A percentile compares a stretch with the other conserved stretches of the same genome.
phyloP scores from a whole-genome alignment of 2,888 invertebrate species.

The Parelbella ahira region DNA sequence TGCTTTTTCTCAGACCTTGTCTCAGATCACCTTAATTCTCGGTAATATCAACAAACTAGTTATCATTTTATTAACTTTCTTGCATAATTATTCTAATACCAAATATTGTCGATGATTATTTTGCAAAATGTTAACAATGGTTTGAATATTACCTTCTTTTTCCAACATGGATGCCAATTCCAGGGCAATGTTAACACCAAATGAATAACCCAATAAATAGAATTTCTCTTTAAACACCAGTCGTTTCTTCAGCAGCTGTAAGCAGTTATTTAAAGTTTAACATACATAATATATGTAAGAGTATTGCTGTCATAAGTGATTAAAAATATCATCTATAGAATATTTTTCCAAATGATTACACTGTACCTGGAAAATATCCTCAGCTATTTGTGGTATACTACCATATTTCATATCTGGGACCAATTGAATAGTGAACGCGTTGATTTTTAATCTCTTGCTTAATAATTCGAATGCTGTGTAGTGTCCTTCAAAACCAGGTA shows the following conservation, averaged over 20 bases:
- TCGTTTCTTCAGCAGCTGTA: slow-evolving; percentile 31
- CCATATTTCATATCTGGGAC: background rate
- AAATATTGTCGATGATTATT: no score
- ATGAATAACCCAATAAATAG: slow-evolving; percentile 34
- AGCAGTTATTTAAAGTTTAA: no score
- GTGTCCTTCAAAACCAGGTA: slow-evolving; percentile 13
- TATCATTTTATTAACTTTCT: no score
- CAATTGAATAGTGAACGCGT: slow-evolving; percentile 7
- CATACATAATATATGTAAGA: no score
- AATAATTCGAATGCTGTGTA: background rate
- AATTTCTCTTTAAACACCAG: slow-evolving; percentile 35
- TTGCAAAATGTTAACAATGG: no score
- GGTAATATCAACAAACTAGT: no score
- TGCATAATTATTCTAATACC: no score
- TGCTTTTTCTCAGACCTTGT: no score
- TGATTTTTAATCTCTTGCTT: background rate
- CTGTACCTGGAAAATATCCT: background rate
- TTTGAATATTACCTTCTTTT: slow-evolving; percentile 51
- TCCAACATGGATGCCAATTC: slow-evolving; percentile 51
- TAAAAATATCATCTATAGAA: no score
- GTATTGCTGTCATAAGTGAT: no score
- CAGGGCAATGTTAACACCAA: slow-evolving; percentile 45
- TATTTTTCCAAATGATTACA: no score
- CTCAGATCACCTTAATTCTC: no score
- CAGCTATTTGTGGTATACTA: slow-evolving; percentile 6